Percentiles rank a stretch among this genome's conserved stretches.
These are phyloP conservation scores for Galerucella pusilla DNA, from an alignment of 2,888 invertebrate genomes.

Conservation along the genomic window DNA sequence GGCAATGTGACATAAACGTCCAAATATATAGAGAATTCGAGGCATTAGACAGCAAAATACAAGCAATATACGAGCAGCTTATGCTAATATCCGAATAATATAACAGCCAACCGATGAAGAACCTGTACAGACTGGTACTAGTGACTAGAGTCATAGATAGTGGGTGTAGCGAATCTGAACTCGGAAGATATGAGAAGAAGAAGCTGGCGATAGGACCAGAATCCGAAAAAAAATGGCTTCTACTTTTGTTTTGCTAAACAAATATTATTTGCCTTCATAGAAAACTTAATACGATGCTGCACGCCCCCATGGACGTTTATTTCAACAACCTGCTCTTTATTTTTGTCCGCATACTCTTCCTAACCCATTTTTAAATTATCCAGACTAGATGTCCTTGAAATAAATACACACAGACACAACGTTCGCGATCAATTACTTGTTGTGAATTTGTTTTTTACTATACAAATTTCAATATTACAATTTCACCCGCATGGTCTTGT, in stretches of 20 bases:
- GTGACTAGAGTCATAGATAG: too few relatives aligned
- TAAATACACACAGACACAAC: not conserved
- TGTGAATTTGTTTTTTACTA: not conserved
- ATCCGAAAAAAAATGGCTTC: too few relatives aligned
- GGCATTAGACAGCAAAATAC: too few relatives aligned
- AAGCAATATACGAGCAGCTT: too few relatives aligned
- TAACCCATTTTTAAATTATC: conserved; percentile 38
- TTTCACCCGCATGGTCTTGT: conserved; percentile 15
- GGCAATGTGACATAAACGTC: too few relatives aligned
- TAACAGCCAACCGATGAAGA: too few relatives aligned
- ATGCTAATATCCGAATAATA: too few relatives aligned
- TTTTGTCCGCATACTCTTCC: conserved; percentile 21
- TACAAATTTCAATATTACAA: conserved; percentile 7
- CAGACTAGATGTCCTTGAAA: conserved; percentile 35
- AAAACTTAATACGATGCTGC: not conserved
- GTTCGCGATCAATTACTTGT: not conserved
- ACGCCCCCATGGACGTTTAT: conserved; percentile 31
- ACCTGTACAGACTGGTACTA: too few relatives aligned
- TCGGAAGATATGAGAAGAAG: too few relatives aligned
- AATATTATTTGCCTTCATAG: not conserved
- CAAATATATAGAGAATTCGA: too few relatives aligned
- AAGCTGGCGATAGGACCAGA: too few relatives aligned
- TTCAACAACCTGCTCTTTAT: conserved; percentile 32
- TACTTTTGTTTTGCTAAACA: not conserved
- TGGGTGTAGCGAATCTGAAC: too few relatives aligned